Evolutionary conservation across 2,113 vertebrate species (phyloP), one percentile per base, ranked within the genome.

Genomic region (Antechinus flavipes): DNA sequence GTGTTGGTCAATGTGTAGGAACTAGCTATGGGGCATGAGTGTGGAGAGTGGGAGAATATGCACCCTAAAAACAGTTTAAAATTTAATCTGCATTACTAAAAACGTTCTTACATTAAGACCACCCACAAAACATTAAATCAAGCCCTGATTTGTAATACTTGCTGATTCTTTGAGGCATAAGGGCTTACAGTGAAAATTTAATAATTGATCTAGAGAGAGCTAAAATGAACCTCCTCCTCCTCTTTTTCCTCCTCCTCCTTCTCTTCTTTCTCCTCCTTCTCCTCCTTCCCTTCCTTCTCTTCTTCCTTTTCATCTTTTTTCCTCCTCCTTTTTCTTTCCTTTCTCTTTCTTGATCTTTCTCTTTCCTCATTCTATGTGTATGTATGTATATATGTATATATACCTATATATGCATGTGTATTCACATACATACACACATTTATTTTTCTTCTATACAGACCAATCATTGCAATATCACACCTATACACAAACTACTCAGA

Each of bases 241-340:
- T 11, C 22, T 3, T 55, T 23, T 1, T 55, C 50, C 9, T 52
- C 50, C 1, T 52, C 10, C 50, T 9, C 50, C 10, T 9, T 10
- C 8, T 26, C 1, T 2, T 9, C 9, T 9, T 26, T 2, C 23
- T 0, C 23, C 8, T 10, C 10, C 50, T 52, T 11, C 50, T 1
- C 50, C 1, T 52, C 10, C 10, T 52, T 52, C 50, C 10, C 10
- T 52, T 11, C 8, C 26, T 8, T 9, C 25, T 50, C 50, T 42
- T 42, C 42, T 42, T 47, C 47, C 47, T 47, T 47, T 49, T 49
- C 49, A 49, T 49, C 49, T 49, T 49, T 49, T 49, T 49, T 56
- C 14, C 24, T 56, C 3, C 24, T 14, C 24, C 24, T 25, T 26
- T 25, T 22, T 25, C 11, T 27, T 11, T 27, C 9, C 27, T 30